A percentile compares a stretch with the other conserved stretches of the same genome.
These are phyloP conservation scores for Cancer borealis DNA, from an alignment of 2,888 invertebrate species.

Conservation along the genomic window DNA sequence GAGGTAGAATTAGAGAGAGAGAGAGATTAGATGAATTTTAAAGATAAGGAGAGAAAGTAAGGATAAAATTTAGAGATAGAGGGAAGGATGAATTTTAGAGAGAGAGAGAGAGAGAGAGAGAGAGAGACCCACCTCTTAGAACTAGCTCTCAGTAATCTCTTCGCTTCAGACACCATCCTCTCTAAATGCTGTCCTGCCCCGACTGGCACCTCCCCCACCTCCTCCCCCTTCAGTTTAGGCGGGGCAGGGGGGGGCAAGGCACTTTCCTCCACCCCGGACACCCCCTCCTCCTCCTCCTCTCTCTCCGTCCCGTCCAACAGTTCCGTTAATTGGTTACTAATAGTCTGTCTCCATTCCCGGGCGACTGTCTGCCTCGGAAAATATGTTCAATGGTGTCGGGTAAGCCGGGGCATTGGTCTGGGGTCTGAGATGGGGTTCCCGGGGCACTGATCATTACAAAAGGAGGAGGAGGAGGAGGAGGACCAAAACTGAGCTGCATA, in stretches of 20 bases:
- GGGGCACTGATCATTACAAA: background rate
- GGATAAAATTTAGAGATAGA: no score
- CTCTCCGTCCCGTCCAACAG: slow-evolving; percentile 10
- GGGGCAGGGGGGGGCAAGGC: background rate
- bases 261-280: background rate
- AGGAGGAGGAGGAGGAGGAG: no score
- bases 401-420: background rate
- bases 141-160: slow-evolving; percentile 55
- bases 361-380: background rate
- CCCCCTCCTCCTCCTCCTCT: background rate
- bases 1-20: no score
- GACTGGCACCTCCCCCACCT: background rate
- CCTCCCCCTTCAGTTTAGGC: background rate
- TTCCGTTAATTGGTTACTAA: slow-evolving; percentile 48
- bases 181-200: slow-evolving; percentile 32
- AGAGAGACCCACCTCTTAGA: background rate
- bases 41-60: no score
- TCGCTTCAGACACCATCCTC: slow-evolving; percentile 59
- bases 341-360: background rate
- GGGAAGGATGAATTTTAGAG: no score
- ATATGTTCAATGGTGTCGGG: slow-evolving; percentile 62
- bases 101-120: background rate
- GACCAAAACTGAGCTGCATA: no score
- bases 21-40: no score
- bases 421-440: background rate